These are phyloP conservation scores for Myotis vivesi DNA, from an alignment of 2,797 vertebrate genomes.

Conservation along the genomic window DNA sequence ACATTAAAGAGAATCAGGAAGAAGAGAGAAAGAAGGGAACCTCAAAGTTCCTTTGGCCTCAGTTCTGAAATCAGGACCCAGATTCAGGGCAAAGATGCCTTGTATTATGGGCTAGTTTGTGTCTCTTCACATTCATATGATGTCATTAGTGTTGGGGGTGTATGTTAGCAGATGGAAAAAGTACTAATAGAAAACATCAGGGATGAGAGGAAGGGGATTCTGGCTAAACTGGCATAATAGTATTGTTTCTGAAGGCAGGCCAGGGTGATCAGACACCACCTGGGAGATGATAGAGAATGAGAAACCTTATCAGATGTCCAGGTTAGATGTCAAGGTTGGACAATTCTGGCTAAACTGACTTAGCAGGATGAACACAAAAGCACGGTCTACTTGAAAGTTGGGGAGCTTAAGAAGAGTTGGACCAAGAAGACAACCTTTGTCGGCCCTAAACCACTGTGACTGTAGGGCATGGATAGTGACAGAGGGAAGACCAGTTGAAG, in stretches of 20 bases:
- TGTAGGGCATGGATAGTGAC: not conserved
- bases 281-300: not conserved
- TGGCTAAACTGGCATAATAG: not conserved
- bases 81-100: not conserved
- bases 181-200: not conserved
- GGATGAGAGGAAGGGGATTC: not conserved
- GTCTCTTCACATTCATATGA: not conserved
- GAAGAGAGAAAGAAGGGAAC: not conserved
- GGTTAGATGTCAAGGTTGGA: not conserved
- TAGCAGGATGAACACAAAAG: not conserved
- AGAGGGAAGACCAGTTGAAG: not conserved
- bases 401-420: not conserved
- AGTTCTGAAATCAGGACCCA: not conserved
- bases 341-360: not conserved
- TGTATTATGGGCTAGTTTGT: not conserved
- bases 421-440: not conserved
- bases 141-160: not conserved
- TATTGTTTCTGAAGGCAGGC: not conserved
- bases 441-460: not conserved
- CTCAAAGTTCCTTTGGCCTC: not conserved
- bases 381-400: not conserved
- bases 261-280: not conserved
- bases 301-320: not conserved
- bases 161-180: not conserved
- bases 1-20: not conserved